Evolutionary conservation across 2,113 vertebrate genomes (phyloP), one percentile per base, ranked within the genome.

Genomic region (Asarcornis scutulata): DNA sequence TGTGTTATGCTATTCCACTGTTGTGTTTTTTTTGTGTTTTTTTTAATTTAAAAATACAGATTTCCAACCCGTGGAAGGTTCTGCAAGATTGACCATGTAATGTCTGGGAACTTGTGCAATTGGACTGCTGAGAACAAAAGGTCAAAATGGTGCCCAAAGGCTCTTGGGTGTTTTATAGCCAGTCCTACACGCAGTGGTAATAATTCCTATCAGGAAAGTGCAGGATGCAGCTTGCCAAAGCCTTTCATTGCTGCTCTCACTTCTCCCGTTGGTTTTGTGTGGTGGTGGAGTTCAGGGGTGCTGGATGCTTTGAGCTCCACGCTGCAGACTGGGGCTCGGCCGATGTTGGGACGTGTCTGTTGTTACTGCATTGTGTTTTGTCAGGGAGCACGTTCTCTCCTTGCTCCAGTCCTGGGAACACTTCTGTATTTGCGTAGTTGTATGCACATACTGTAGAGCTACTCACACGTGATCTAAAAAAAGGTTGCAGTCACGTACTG

Each of bases 291-390:
- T 34, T 38, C 38, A 62, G 78, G 32, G 32, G 26, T 56, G 46
- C 50, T 68, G 55, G 50, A 13, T 36, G 86, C 26, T 89, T 55
- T 0, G 0, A 26, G 66, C 13, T 36, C 75, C 50, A 11, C 0
- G 0, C 18, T 0, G 0, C 20, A 56, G 32, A 3, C 48, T 36
- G 40, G 53, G 36, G 29, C 56, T 67, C 21, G 2, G 0, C 48
- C 60, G 8, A 20, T 8, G 5, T 42, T 71, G 16, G 32, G 44
- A 48, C 52, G 13, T 56, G 46, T 62, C 32, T 25, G 20, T 3
- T 27, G 12, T 56, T 59, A 55, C 10, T 10, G 4, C 21, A 8
- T 58, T 26, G 40, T 1, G 1, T 89, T 75, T 84, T 12, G 13
- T 32, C 17, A 38, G 4, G 56, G 68, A 26, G 17, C 17, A 2